A percentile compares a stretch with the other conserved stretches of the same genome.
phyloP scores from a whole-genome alignment of 2,888 invertebrate genomes.

The Tricholauxania praeusta region DNA sequence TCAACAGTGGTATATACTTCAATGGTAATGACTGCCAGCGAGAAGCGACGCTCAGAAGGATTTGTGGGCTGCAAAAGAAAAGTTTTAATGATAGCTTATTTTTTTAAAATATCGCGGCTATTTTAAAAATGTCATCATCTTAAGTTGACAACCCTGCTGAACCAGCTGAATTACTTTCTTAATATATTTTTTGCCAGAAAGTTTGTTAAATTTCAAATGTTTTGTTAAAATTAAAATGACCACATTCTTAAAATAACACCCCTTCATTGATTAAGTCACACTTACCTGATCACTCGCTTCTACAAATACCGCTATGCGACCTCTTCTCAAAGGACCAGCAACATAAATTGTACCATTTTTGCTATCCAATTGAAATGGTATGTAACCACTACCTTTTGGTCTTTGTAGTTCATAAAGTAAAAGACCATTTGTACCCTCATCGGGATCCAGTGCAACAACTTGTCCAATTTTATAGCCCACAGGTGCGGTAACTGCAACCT shows the following conservation, averaged over 20 bases:
- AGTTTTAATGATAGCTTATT: no score
- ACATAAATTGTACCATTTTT: conserved; percentile 78
- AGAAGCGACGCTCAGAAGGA: conserved; percentile 85
- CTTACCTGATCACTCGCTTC: conserved; percentile 80
- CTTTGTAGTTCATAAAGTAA: conserved; percentile 81
- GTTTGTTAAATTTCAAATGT: no score
- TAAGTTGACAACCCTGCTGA: no score
- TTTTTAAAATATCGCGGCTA: no score
- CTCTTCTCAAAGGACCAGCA: conserved; percentile 74
- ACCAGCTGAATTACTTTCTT: neutral
- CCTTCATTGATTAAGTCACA: no score
- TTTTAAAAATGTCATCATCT: no score
- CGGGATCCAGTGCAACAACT: conserved; percentile 86
- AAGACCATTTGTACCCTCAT: conserved; percentile 77
- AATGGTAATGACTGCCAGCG: conserved; percentile 86
- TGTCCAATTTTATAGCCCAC: conserved; percentile 81
- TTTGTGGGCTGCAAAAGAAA: conserved; percentile 74
- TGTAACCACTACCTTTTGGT: conserved; percentile 74
- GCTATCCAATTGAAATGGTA: conserved; percentile 80
- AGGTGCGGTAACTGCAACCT: conserved; percentile 76
- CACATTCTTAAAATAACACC: no score
- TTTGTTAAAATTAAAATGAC: no score
- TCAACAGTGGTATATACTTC: conserved; percentile 73
- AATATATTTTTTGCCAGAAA: neutral
- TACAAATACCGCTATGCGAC: conserved; percentile 83